Evolutionary conservation across 1,140 invertebrate species (phyloP).

Genomic region (Lasaia peninsularis): DNA sequence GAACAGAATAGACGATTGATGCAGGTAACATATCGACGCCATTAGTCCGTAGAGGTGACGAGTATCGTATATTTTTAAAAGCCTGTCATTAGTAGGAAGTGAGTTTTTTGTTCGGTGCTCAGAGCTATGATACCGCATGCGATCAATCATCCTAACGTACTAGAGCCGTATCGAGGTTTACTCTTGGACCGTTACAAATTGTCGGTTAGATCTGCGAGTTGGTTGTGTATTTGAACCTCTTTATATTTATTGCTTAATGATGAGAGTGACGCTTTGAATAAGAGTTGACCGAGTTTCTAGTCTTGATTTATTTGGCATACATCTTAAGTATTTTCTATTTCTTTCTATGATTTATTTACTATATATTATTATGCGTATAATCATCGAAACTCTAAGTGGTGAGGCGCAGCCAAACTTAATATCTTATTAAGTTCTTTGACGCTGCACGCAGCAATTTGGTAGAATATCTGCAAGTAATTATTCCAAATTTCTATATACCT

Average conservation of each 20-base stretch:
- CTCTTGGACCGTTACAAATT: constrained; percentile 56
- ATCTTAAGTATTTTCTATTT: too few species aligned
- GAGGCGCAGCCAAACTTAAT: too few species aligned
- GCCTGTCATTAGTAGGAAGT: constrained; percentile 64
- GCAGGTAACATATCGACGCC: constrained; percentile 66
- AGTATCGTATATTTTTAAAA: constrained; percentile 66
- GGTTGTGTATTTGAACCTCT: constrained; percentile 13
- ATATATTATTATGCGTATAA: too few species aligned
- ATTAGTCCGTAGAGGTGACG: constrained; percentile 59
- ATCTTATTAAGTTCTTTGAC: too few species aligned
- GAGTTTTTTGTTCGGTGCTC: constrained; percentile 45
- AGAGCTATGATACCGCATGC: constrained; percentile 48
- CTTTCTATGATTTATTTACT: too few species aligned
- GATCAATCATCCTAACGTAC: constrained; percentile 62
- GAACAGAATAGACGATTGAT: constrained; percentile 69
- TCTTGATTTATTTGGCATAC: neutral
- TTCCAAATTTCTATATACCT: too few species aligned
- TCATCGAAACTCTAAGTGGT: too few species aligned
- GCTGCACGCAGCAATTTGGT: too few species aligned
- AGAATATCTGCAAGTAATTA: too few species aligned
- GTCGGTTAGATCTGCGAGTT: constrained; percentile 17
- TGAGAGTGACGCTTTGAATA: neutral
- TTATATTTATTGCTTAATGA: constrained; percentile 1
- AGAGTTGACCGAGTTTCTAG: neutral
- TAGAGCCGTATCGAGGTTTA: constrained; percentile 45